A percentile compares a stretch with the other conserved stretches of the same genome.
Evolutionary conservation across 2,888 invertebrate genomes (phyloP).

Genomic region (Latrodectus hesperus): DNA sequence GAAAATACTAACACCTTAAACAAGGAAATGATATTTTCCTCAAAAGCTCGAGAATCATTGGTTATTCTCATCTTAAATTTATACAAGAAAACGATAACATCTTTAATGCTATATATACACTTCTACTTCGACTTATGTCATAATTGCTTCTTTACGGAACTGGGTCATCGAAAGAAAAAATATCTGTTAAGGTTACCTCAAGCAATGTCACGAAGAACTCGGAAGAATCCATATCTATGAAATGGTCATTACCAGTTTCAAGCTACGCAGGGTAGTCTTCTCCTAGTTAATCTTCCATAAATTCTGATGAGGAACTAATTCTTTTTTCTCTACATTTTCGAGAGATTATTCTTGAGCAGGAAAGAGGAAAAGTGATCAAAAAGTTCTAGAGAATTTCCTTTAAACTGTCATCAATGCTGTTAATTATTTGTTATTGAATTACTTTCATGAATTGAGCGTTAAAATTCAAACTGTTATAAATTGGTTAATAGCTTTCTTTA

Average conservation of each 20-base stretch:
- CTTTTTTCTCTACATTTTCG: neutral
- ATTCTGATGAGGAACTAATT: neutral
- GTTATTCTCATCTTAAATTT: neutral
- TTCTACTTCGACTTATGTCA: neutral
- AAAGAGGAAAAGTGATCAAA: conserved; percentile 37
- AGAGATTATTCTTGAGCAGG: conserved; percentile 17
- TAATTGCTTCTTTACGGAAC: neutral
- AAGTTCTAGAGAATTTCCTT: neutral
- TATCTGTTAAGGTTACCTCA: conserved; percentile 5
- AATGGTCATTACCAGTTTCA: neutral
- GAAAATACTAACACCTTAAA: too few relatives aligned
- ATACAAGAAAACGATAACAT: neutral
- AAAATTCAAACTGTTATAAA: too few relatives aligned
- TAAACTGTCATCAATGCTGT: neutral
- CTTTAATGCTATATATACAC: neutral
- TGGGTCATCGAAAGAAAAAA: conserved; percentile 11
- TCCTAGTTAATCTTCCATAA: conserved; percentile 5
- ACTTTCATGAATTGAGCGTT: too few relatives aligned
- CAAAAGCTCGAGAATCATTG: too few relatives aligned
- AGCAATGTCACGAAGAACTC: conserved; percentile 12
- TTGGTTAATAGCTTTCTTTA: too few relatives aligned
- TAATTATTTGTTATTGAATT: neutral
- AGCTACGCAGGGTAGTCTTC: conserved; percentile 1
- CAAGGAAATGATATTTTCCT: too few relatives aligned
- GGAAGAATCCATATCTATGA: neutral